phyloP scores from a whole-genome alignment of 2,113 vertebrate genomes.

The Vireo altiloquus region DNA sequence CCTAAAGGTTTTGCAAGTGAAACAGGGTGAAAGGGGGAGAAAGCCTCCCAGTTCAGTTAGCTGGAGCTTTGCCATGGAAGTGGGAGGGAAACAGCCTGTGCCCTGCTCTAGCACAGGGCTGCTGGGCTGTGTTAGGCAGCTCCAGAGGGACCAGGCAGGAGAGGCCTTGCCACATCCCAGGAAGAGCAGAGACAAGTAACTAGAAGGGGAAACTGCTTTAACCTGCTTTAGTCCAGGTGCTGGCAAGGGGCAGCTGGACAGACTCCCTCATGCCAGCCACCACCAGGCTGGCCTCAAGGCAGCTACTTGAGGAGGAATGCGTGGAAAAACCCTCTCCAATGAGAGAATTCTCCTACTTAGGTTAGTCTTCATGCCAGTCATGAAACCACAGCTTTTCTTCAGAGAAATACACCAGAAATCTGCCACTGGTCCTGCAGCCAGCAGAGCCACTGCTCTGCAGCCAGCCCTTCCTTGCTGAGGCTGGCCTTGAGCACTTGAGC shows the following conservation, averaged over 20 bases:
- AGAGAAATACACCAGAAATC: background rate
- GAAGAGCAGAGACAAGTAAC: background rate
- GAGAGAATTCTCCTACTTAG: background rate
- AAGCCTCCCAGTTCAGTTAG: slow-evolving; percentile 4
- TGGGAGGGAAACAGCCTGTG: background rate
- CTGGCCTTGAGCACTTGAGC: background rate
- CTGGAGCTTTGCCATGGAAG: background rate
- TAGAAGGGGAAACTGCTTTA: background rate
- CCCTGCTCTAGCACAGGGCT: slow-evolving; percentile 1
- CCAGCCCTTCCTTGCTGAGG: background rate
- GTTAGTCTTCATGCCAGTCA: background rate
- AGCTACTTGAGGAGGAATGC: background rate
- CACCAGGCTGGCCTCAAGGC: background rate
- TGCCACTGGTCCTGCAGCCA: background rate
- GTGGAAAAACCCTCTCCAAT: background rate
- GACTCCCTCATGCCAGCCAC: background rate
- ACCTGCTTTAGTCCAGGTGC: background rate
- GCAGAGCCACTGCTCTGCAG: background rate
- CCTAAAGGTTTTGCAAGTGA: slow-evolving; percentile 16
- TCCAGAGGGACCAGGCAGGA: background rate
- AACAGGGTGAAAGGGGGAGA: slow-evolving; percentile 27
- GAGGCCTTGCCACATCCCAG: background rate
- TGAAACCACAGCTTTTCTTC: background rate
- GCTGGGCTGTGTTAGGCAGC: background rate
- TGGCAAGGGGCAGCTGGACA: background rate